phyloP scores from a whole-genome alignment of 2,797 vertebrate species.

The Hapalemur alaotrensis region DNA sequence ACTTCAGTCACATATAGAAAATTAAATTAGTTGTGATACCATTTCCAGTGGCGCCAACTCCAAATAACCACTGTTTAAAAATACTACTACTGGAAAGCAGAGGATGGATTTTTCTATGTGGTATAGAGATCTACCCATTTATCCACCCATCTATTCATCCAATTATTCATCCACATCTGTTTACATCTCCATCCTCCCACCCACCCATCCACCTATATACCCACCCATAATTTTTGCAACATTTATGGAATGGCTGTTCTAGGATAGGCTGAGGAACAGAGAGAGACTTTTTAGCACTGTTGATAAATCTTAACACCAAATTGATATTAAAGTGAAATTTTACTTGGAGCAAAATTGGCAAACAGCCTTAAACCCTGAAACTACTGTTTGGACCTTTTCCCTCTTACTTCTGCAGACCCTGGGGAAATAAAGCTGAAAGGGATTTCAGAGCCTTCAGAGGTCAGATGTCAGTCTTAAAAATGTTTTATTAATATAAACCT shows the following conservation, averaged over 20 bases:
- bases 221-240: not conserved
- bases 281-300: not conserved
- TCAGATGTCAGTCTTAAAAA: slow-evolving; percentile 16
- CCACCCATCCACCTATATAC: not conserved
- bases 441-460: not conserved
- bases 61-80: not conserved
- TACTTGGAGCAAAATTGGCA: slow-evolving; percentile 21
- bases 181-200: not conserved
- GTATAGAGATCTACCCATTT: not conserved
- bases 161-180: not conserved
- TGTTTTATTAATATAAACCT: not conserved
- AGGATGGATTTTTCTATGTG: not conserved
- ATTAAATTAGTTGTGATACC: not conserved
- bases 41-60: not conserved
- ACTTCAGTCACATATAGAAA: not conserved
- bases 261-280: not conserved
- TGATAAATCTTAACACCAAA: slow-evolving; percentile 24
- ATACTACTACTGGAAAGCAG: not conserved
- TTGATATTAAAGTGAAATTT: slow-evolving; percentile 16
- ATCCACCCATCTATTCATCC: not conserved
- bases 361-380: not conserved
- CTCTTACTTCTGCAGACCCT: not conserved
- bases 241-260: not conserved
- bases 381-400: not conserved
- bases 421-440: not conserved